Conservation (phyloP, 2,113 vertebrate species). For the Emydocephalus ijimae region DNA sequence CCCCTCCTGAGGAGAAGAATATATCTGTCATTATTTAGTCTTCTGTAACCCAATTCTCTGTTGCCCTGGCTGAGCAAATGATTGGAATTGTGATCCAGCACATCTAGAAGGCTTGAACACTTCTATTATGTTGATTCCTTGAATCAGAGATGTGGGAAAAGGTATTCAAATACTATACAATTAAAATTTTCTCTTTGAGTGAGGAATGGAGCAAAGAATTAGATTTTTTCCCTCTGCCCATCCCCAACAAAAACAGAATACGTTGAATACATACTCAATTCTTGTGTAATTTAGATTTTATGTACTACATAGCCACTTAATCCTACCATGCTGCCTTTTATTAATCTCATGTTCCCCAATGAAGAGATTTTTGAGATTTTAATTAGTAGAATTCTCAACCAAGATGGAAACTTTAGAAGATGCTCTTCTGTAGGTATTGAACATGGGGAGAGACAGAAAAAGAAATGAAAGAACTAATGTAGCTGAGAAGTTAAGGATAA, state of each 20-base stretch:
- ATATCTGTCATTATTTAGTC: not conserved
- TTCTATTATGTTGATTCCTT: not conserved
- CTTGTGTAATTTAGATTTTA: not conserved
- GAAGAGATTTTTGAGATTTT: not conserved
- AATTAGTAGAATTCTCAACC: not conserved
- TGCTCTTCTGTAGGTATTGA: not conserved
- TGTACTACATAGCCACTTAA: not conserved
- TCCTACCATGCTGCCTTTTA: not conserved
- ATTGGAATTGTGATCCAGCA: not conserved
- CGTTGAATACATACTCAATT: not conserved
- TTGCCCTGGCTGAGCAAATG: not conserved
- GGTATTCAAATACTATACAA: not conserved
- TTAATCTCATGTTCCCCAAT: not conserved
- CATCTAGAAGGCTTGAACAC: not conserved
- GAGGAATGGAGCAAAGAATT: not conserved
- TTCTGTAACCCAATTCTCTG: not conserved
- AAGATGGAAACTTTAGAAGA: not conserved
- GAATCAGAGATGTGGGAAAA: not conserved
- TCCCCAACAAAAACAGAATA: not conserved
- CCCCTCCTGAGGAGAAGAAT: not conserved
- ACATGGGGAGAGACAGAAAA: not conserved
- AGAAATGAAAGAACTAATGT: not conserved
- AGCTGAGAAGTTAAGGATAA: not conserved
- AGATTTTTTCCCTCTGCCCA: not conserved
- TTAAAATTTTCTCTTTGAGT: not conserved